Evolutionary conservation across 2,888 invertebrate species (phyloP).

Genomic region (Hermaeophaga mercurialis): DNA sequence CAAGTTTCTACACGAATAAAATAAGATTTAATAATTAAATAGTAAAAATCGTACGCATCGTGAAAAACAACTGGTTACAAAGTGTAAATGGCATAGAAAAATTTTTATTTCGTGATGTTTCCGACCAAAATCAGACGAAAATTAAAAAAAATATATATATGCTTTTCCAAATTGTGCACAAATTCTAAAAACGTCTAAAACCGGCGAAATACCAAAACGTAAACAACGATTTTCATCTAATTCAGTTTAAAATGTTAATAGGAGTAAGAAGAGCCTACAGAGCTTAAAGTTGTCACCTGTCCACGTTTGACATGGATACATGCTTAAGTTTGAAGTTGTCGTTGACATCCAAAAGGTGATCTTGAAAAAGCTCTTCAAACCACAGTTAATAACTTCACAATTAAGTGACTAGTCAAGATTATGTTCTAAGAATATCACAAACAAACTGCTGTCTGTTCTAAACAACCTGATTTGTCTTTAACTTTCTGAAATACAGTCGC

Average conservation of each 20-base stretch:
- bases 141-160: neutral
- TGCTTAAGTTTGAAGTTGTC: too few relatives aligned
- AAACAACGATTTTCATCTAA: too few relatives aligned
- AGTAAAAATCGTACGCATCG: conserved; percentile 11
- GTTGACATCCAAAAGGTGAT: too few relatives aligned
- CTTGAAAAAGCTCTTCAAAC: too few relatives aligned
- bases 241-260: neutral
- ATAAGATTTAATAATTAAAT: conserved; percentile 1
- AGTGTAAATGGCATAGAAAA: conserved; percentile 19
- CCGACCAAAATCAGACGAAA: neutral
- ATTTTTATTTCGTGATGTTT: conserved; percentile 20
- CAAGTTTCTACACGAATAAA: conserved; percentile 7
- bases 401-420: conserved; percentile 35
- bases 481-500: conserved; percentile 7
- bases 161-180: too few relatives aligned
- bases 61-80: conserved; percentile 10
- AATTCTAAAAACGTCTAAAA: too few relatives aligned
- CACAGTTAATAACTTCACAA: conserved; percentile 30
- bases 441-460: conserved; percentile 24
- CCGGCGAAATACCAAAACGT: too few relatives aligned
- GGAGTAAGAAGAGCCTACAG: too few relatives aligned
- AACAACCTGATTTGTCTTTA: conserved; percentile 8
- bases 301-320: too few relatives aligned
- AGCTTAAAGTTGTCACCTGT: too few relatives aligned
- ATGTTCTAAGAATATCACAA: conserved; percentile 36